Evolutionary conservation across 2,113 vertebrate species (phyloP).

Genomic region (Mandrillus leucophaeus): DNA sequence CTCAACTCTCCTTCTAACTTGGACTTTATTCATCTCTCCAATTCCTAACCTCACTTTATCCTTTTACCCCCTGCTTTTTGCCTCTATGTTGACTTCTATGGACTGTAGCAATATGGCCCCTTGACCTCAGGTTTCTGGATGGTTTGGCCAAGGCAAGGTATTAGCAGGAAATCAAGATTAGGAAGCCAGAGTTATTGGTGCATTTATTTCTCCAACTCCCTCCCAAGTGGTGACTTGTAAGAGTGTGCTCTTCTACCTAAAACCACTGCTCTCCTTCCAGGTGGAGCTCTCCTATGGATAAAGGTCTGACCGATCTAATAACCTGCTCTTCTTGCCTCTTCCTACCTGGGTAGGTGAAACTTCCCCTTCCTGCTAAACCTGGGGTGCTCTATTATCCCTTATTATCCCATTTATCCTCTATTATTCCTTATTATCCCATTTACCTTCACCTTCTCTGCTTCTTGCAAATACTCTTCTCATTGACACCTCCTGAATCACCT

Average conservation of each 20-base stretch:
- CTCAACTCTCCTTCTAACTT: background rate
- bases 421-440: background rate
- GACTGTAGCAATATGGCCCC: background rate
- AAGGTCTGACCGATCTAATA: rapidly evolving
- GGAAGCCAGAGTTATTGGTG: background rate
- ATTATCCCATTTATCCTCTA: too few relatives aligned
- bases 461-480: background rate
- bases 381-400: background rate
- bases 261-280: background rate
- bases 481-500: background rate
- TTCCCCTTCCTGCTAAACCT: background rate
- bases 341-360: background rate
- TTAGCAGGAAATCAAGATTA: background rate
- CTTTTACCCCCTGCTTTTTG: background rate
- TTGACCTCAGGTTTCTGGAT: background rate
- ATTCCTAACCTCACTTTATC: background rate
- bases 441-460: too few relatives aligned
- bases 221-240: background rate
- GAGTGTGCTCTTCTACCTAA: background rate
- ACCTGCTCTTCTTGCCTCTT: background rate
- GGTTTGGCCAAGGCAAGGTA: background rate
- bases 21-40: background rate
- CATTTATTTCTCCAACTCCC: background rate
- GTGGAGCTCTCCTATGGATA: rapidly evolving
- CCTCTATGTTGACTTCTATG: background rate